Conservation (phyloP, 1,140 invertebrate genomes). For the Drosophila paulistorum region DNA sequence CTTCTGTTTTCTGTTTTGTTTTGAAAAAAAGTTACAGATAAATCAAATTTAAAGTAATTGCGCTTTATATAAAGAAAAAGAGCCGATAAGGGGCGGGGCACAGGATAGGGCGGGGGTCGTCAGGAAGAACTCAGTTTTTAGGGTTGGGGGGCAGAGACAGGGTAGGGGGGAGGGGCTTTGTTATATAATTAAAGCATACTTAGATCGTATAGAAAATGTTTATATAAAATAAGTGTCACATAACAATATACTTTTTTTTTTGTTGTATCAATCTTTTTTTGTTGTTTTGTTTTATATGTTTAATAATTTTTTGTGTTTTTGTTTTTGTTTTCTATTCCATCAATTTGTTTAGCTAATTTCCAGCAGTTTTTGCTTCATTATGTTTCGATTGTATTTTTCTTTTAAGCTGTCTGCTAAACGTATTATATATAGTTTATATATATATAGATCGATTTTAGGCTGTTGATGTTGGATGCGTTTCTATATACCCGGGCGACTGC, state of each 20-base stretch:
- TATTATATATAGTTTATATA: constrained; percentile 63
- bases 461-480: constrained; percentile 41
- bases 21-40: constrained; percentile 18
- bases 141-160: no score
- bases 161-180: neutral
- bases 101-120: no score
- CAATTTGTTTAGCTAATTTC: constrained; percentile 75
- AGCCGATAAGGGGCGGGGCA: no score
- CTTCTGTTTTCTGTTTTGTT: no score
- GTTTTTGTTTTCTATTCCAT: constrained; percentile 37
- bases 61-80: constrained; percentile 33
- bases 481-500: constrained; percentile 21
- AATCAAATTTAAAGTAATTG: constrained; percentile 40
- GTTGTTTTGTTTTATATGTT: constrained; percentile 48
- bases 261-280: constrained; percentile 45
- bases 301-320: constrained; percentile 54
- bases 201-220: constrained; percentile 68
- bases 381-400: constrained; percentile 17
- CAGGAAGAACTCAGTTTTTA: constrained; percentile 20
- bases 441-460: constrained; percentile 67
- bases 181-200: constrained; percentile 64
- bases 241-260: constrained; percentile 63
- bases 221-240: constrained; percentile 75
- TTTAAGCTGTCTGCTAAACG: constrained; percentile 73
- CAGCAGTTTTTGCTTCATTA: constrained; percentile 37